Evolutionary conservation across 92 coral and sea anemone species (phyloP).

Genomic region (Palythoa grandis): DNA sequence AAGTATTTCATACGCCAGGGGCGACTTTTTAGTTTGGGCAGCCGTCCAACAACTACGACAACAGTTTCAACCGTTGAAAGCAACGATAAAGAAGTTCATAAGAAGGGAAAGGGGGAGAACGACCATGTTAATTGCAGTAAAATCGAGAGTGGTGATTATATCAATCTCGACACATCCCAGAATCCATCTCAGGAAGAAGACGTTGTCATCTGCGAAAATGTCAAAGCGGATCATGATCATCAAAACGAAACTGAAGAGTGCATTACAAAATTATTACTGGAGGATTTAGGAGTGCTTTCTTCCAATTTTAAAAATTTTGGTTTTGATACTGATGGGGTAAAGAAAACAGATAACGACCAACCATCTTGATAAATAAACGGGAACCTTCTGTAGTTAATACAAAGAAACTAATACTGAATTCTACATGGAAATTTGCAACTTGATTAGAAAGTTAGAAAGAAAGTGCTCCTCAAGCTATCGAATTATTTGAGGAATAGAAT

Average conservation of each 20-base stretch:
- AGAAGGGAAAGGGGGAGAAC: not conserved
- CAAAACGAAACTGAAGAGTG: conserved; percentile 22
- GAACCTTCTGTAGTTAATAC: not conserved
- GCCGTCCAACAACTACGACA: conserved; percentile 8
- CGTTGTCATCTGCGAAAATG: not conserved
- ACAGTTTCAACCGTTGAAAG: not conserved
- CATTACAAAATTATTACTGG: conserved; percentile 24
- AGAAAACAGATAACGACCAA: not conserved
- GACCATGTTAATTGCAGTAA: not conserved
- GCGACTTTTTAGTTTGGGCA: conserved; percentile 35
- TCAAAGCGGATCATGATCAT: not conserved
- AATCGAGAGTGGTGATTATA: not conserved
- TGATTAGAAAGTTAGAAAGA: no score
- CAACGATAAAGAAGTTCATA: not conserved
- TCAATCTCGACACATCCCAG: not conserved
- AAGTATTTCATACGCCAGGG: conserved; percentile 41
- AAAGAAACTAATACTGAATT: no score
- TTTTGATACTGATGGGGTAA: not conserved
- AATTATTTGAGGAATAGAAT: no score
- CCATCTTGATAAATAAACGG: not conserved
- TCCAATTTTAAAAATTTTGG: conserved; percentile 38
- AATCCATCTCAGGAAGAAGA: not conserved
- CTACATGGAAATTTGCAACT: no score
- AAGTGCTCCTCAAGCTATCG: no score
- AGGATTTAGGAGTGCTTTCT: conserved; percentile 38